Percentiles rank a stretch among this genome's conserved stretches.
These are phyloP conservation scores for Naja naja DNA, from an alignment of 2,113 vertebrate species.

Conservation along the genomic window DNA sequence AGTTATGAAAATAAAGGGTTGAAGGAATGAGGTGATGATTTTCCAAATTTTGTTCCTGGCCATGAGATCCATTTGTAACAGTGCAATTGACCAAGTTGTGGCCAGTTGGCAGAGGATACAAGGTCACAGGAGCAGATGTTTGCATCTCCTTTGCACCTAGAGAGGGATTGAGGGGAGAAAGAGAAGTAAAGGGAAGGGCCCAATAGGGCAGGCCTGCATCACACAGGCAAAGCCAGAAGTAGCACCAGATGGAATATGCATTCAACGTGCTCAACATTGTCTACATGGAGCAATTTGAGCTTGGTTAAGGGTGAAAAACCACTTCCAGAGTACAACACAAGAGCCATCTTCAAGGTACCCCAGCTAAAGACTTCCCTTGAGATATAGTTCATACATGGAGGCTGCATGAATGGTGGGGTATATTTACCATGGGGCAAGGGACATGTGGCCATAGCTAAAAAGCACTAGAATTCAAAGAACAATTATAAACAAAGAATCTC, in stretches of 20 bases:
- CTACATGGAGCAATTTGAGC: not conserved
- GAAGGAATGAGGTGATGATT: not conserved
- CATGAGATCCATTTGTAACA: not conserved
- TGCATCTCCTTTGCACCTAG: not conserved
- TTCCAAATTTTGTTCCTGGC: not conserved
- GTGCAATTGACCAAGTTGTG: not conserved
- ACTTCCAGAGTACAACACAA: not conserved
- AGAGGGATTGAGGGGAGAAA: not conserved
- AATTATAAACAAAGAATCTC: not conserved
- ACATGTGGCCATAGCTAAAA: not conserved
- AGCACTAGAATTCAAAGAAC: not conserved
- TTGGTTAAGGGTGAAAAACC: not conserved
- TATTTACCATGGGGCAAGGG: not conserved
- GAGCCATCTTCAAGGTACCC: not conserved
- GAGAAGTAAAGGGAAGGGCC: not conserved
- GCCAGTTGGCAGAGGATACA: not conserved
- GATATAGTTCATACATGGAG: not conserved
- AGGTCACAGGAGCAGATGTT: not conserved
- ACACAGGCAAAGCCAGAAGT: not conserved
- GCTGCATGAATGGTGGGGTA: not conserved
- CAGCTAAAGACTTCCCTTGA: not conserved
- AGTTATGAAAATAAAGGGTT: not conserved
- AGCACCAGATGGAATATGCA: not conserved
- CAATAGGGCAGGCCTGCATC: not conserved
- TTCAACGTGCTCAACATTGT: not conserved